Base-by-base conservation (phyloP, 2,113 vertebrate genomes). In the Leptodactylus fuscus region DNA sequence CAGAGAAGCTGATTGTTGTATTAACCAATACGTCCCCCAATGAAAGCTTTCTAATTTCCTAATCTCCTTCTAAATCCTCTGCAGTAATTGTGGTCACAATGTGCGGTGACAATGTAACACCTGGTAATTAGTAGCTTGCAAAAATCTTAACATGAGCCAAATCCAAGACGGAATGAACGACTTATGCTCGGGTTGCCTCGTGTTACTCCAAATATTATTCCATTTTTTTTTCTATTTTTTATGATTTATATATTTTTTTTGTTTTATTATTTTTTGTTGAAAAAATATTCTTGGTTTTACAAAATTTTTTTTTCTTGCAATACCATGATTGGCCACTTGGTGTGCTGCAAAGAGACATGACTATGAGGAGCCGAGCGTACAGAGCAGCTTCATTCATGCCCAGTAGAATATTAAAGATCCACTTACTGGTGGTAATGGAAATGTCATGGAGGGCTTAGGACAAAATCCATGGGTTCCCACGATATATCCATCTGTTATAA, bases 61-160 rank as follows among this genome's bases (percentile, higher is more conserved):
- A 67, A 67, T 34, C 65, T 24, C n/a, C 4, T 58, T 29, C 81
- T 55, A 73, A 55, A 62, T 62, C 36, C 36, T 20, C 44, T 10
- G 16, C 74, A 77, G 49, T 32, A 77, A 77, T 77, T 77, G 74
- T 77, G 74, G 46, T 53, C 74, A 77, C 74, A 53, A 77, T 51
- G 27, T 18, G 74, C 46, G 29, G 74, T 77, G 41, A 74, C 71
- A 74, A 13, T 22, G 74, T 36, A 77, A 34, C 46, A 34, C 74
- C 74, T 53, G 48, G 1, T 77, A 77, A 77, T 53, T 51, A 53
- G 48, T 9, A 11, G 20, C 38, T 46, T 24, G 36, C 16, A 74
- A 44, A 24, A 74, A 74, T 74, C 38, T 48, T 2, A 46, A 44
- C 20, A 41, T 10, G 10, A 16, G n/a, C n/a, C 34, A 71, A 71